A percentile compares a stretch with the other conserved stretches of the same genome.
phyloP scores from a whole-genome alignment of 2,113 vertebrate genomes.

The Plestiodon gilberti region DNA sequence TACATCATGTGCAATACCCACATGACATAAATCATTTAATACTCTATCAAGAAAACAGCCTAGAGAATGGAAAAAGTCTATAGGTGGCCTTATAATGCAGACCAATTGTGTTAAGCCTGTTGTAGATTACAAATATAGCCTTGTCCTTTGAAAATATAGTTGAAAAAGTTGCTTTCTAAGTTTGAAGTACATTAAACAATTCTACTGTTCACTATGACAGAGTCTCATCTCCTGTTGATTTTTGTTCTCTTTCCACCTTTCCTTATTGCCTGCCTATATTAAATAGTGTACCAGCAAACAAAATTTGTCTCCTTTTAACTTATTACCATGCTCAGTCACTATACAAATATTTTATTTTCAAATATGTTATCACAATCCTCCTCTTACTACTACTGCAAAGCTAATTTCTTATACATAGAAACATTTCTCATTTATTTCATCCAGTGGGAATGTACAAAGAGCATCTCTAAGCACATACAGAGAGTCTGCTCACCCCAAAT shows the following conservation, averaged over 20 bases:
- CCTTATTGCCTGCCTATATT: neutral
- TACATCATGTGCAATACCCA: constrained; percentile 65
- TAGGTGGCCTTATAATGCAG: constrained; percentile 56
- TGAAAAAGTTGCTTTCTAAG: constrained; percentile 32
- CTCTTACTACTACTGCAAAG: neutral
- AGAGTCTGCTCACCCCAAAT: too few relatives aligned
- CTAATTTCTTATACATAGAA: neutral
- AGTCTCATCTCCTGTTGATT: neutral
- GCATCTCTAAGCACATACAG: too few relatives aligned
- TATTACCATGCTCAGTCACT: too few relatives aligned
- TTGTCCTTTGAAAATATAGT: neutral
- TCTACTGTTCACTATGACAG: neutral
- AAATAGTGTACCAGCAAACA: neutral
- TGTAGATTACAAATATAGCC: neutral
- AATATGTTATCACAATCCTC: neutral
- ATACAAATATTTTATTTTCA: neutral
- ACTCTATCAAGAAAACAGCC: constrained; percentile 68
- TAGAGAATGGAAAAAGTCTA: constrained; percentile 60
- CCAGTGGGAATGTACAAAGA: too few relatives aligned
- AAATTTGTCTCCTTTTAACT: neutral
- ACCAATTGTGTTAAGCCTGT: constrained; percentile 38
- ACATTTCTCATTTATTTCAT: neutral
- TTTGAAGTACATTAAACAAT: constrained; percentile 4
- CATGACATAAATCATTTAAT: constrained; percentile 68
- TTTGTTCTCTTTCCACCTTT: neutral